Base-by-base conservation (phyloP, 2,888 invertebrate genomes). In the Tolmerus cingulatus region DNA sequence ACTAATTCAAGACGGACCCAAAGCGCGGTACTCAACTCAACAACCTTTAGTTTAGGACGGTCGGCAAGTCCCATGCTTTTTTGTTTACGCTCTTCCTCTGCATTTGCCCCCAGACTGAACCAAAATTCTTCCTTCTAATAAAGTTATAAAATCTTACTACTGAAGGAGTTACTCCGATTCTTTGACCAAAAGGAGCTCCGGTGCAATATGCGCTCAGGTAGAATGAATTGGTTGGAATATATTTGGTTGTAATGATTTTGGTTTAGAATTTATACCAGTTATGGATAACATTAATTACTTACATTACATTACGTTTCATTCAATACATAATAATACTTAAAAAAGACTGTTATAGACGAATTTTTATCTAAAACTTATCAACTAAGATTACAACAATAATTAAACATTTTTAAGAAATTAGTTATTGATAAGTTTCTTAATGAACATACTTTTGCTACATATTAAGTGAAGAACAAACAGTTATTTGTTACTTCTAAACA, bases 101-200 rank as follows among this genome's bases (percentile, higher is more conserved):
- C 78, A 78, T 78, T 43, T 78, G 78, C 43, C 19, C 66, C 40
- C 66, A 66, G 66, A 66, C 57, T n/a, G 40, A 51, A 46, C 51
- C 23, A 30, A 81, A 81, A 81, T 81, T 81, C 81, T 27, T 51
- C 16, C 16, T 55, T 30, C 27, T 81, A 81, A 81, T 81, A 81
- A 81, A 81, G 81, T 81, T 81, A 81, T 81, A 81, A 51, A 81
- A 23, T 46, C 51, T 34, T 81, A 81, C 55, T 81, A 81, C 81
- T 55, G 81, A 34, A 43, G 51, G 19, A 81, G 76, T 76, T 76
- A 27, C 27, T 66, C 27, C 66, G 66, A 66, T 66, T 66, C 66
- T 27, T 16, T n/a, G 4, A n/a, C 51, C 51, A 51, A 51, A 43
- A 51, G 51, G 51, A n/a, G 4, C 5, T 51, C 12, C 9, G 12